Base-by-base conservation (phyloP, 2,113 vertebrate genomes). In the Balaenoptera acutorostrata region DNA sequence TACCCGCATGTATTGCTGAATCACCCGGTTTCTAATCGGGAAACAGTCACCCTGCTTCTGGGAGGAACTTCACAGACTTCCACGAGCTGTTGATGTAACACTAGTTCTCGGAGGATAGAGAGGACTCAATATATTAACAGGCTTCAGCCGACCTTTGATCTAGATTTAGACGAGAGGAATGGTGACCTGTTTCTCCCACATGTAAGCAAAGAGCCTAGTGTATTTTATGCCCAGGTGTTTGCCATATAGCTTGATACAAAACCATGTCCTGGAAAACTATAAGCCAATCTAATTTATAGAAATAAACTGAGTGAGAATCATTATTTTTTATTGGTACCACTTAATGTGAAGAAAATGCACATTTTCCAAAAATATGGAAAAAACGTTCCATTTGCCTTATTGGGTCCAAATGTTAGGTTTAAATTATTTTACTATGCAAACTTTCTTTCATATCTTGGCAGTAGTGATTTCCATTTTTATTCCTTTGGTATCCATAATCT, bases 271-370 rank as follows among this genome's bases (percentile, higher is more conserved):
- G 98, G 99, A 98, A 99, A 99, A 98, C 98, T 98, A 98, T 98
- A 99, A 99, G 99, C 96, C 98, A 98, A 98, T 98, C 98, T 99
- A 99, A 98, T 99, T 99, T 99, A 99, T 98, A 98, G 98, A 99
- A 99, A 99, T 99, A 98, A 99, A 99, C 98, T 97, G 98, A 98
- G 98, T 98, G 98, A 99, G 99, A 99, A 99, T 99, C 99, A 99
- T 99, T 99, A 99, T 99, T 99, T 99, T 99, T 99, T 99, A 99
- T 99, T 98, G 98, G 98, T 98, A 99, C 98, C 98, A 99, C 98
- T 99, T 99, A 99, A 99, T 99, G 98, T 98, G 98, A 98, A 99
- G 98, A 99, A 98, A 99, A 99, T 98, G 98, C 98, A 98, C 97
- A 98, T 98, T 99, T 99, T 99, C 98, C 98, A 98, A 99, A 99